Base-by-base conservation (phyloP, 2,888 invertebrate species). In the Diadegma fenestrale region DNA sequence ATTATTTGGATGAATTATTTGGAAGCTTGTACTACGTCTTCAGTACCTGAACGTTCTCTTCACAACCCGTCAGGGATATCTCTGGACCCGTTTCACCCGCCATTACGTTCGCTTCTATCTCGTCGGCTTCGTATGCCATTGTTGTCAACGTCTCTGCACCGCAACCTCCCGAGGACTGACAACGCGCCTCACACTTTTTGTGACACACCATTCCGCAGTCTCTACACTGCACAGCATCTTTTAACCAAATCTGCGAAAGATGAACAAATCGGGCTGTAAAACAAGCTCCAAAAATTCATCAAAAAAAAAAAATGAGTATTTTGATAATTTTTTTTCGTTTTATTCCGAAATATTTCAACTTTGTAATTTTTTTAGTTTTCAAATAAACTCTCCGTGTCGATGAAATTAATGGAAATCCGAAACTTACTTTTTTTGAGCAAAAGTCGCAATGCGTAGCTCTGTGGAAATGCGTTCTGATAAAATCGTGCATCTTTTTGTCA, bases 131-230 rank as follows among this genome's bases (percentile, higher is more conserved):
- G 84, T 90, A 91, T 22, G 93, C 93, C 88, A 93, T 64, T 5
- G 90, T 87, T 8, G 93, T 71, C 81, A 93, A 43, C 81, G 87
- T 91, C 83, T 94, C 94, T 0, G 95, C 95, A 0, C 95, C 94
- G 88, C 97, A 97, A n/a, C 95, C 95, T 19, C 96, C 96, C 83
- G 96, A 95, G 72, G 95, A 95, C 92, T 97, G 97, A 93, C 98
- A 99, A 91, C 98, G 98, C 12, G 96, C 96, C 87, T 98, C 97
- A 94, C 99, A 99, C 93, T 99, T 99, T 94, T 99, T 99, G 94
- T 99, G 99, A 92, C 99, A 99, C 88, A 98, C 97, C 95, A 99
- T 96, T 0, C 96, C 96, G 92, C 99, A 99, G 87, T 97, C 96
- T 76, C 96, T 95, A 94, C 99, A 99, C 92, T 98, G 98, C 90